Conservation (phyloP, 2,888 invertebrate species). For the Tachina fera region DNA sequence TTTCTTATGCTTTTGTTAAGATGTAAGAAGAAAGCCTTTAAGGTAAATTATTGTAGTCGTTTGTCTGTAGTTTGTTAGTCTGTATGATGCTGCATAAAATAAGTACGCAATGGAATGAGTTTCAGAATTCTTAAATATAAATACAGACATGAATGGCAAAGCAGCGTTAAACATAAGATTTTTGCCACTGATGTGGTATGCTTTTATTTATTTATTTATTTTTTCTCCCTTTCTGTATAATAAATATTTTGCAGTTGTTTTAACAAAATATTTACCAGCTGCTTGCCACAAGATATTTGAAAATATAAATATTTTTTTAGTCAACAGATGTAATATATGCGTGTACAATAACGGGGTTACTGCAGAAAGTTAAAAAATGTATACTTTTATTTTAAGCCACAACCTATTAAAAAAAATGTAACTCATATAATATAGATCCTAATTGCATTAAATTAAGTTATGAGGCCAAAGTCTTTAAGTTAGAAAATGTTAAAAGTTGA, state of each 20-base stretch:
- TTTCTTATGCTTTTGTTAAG: background rate
- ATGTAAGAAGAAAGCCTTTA: conserved; percentile 40
- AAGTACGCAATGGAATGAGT: conserved; percentile 18
- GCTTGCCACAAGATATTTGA: conserved; percentile 46
- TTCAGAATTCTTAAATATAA: conserved; percentile 40
- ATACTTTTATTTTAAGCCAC: background rate
- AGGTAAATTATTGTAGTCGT: conserved; percentile 52
- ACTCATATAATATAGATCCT: too few relatives aligned
- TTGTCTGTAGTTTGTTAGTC: conserved; percentile 12
- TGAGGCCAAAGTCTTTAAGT: too few relatives aligned
- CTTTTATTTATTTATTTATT: background rate
- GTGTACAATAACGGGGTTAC: background rate
- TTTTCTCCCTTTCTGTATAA: background rate
- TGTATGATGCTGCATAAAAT: background rate
- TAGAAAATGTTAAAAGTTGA: too few relatives aligned
- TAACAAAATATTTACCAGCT: conserved; percentile 57
- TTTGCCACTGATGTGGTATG: background rate
- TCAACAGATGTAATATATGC: conserved; percentile 8
- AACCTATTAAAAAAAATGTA: too few relatives aligned
- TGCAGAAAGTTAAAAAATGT: background rate
- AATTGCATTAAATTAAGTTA: too few relatives aligned
- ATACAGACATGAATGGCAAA: conserved; percentile 23
- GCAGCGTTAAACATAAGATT: conserved; percentile 43
- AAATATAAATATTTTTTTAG: conserved; percentile 45
- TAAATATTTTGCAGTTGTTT: conserved; percentile 41